Base-by-base conservation (phyloP, 2,888 invertebrate genomes). In the Tachystola acroxantha region DNA sequence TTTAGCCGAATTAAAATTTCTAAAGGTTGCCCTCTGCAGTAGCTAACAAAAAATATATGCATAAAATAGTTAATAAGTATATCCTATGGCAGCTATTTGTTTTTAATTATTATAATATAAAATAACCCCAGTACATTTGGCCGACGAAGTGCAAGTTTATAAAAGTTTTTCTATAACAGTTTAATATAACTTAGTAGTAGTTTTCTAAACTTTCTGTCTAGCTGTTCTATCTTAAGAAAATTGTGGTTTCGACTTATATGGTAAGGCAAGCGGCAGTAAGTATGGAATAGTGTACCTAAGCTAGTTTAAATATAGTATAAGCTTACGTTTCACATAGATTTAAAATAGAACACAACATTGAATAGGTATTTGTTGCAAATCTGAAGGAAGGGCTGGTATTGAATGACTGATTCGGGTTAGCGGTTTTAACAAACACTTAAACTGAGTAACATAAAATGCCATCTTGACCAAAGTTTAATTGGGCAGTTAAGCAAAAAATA, bases 61-160 rank as follows among this genome's bases (percentile, higher is more conserved):
- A 16, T 16, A 16, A 35, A 30, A 35, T 30, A 29, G 13, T 7
- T 40, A n/a, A 25, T 32, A 34, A 39, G 12, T 40, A 11, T 22
- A 9, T 32, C 16, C 14, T 10, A n/a, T 11, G 16, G 22, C 57
- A 61, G 61, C 62, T 57, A 40, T 33, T n/a, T n/a, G n/a, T n/a
- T n/a, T 28, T 11, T 39, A 32, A 16, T 39, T 38, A 37, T n/a
- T n/a, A 39, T 31, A 11, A 27, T 29, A 14, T 30, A 26, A 26
- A 43, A 37, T 37, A 28, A 41, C 28, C 19, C 32, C 24, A 37
- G 36, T 45, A 40, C 39, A 34, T 11, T 52, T 50, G 59, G 64
- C 63, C 63, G 59, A 57, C 43, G 46, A 48, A 57, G 62, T 65
- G 65, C 65, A 64, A 64, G 57, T 45, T 42, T 34, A 19, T 27